Evolutionary conservation across 1,140 invertebrate genomes (phyloP).

Genomic region (Copidosoma floridanum): DNA sequence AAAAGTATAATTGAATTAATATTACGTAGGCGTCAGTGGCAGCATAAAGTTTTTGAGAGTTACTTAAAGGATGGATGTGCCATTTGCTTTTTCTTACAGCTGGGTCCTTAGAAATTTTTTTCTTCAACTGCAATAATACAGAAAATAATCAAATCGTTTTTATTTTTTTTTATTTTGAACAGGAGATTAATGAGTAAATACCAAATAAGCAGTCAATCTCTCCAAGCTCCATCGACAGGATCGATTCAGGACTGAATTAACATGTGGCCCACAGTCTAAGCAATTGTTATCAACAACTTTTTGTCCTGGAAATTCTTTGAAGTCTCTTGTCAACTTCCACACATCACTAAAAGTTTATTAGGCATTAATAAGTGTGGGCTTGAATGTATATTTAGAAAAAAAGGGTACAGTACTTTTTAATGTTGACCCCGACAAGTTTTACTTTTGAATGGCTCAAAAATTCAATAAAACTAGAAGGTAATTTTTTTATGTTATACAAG

Average conservation of each 20-base stretch:
- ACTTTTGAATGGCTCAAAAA: slow-evolving; percentile 62
- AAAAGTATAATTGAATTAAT: slow-evolving; percentile 22
- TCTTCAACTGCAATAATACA: slow-evolving; percentile 49
- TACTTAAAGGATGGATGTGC: slow-evolving; percentile 59
- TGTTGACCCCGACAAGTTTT: slow-evolving; percentile 63
- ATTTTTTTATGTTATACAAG: slow-evolving; percentile 56
- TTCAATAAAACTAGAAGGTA: slow-evolving; percentile 58
- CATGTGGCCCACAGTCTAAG: slow-evolving; percentile 60
- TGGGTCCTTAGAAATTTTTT: slow-evolving; percentile 59
- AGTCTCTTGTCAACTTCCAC: slow-evolving; percentile 64
- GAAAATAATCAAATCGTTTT: not conserved
- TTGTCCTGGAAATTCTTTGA: slow-evolving; percentile 56
- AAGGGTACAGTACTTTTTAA: slow-evolving; percentile 69
- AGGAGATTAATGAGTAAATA: slow-evolving; percentile 40
- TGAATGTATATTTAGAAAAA: no score
- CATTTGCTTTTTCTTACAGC: slow-evolving; percentile 64
- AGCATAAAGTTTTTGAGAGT: slow-evolving; percentile 62
- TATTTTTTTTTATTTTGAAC: no score
- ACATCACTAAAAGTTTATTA: slow-evolving; percentile 56
- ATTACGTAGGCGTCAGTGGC: slow-evolving; percentile 69
- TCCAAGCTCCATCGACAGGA: slow-evolving; percentile 64
- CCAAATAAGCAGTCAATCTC: slow-evolving; percentile 60
- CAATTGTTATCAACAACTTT: slow-evolving; percentile 61
- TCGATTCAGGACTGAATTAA: slow-evolving; percentile 58
- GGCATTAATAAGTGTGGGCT: not conserved